A percentile compares a stretch with the other conserved stretches of the same genome.
Conservation (phyloP, 1,140 invertebrate species). For the Cotesia vestalis region DNA sequence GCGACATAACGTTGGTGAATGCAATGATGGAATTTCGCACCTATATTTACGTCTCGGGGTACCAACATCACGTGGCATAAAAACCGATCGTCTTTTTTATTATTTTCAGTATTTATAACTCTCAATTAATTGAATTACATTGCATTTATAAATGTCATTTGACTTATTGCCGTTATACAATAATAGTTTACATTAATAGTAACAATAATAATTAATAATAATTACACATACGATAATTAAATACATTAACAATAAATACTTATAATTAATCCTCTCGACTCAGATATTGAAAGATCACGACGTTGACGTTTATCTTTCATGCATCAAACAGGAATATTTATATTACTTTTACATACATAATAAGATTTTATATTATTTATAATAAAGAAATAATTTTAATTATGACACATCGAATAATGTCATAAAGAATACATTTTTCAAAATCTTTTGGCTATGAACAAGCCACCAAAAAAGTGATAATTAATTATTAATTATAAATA, state of each 20-base stretch:
- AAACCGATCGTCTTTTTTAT: constrained; percentile 42
- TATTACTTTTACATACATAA: neutral
- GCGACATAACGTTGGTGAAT: constrained; percentile 51
- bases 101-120: constrained; percentile 30
- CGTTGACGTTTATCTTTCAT: neutral
- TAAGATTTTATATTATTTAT: no score
- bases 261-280: constrained; percentile 44
- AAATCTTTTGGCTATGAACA: neutral
- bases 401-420: constrained; percentile 5
- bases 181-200: constrained; percentile 45
- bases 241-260: constrained; percentile 47
- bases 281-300: constrained; percentile 33
- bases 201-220: constrained; percentile 43
- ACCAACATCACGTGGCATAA: constrained; percentile 54
- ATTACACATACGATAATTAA: constrained; percentile 32
- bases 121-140: constrained; percentile 31
- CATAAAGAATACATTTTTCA: neutral
- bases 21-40: constrained; percentile 55
- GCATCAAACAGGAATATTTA: constrained; percentile 13
- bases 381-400: neutral
- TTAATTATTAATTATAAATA: neutral
- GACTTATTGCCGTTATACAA: constrained; percentile 32
- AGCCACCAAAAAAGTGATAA: neutral
- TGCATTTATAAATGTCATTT: constrained; percentile 43
- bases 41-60: constrained; percentile 61